Base-by-base conservation (phyloP, 2,888 invertebrate genomes). In the Thereva nobilitata region DNA sequence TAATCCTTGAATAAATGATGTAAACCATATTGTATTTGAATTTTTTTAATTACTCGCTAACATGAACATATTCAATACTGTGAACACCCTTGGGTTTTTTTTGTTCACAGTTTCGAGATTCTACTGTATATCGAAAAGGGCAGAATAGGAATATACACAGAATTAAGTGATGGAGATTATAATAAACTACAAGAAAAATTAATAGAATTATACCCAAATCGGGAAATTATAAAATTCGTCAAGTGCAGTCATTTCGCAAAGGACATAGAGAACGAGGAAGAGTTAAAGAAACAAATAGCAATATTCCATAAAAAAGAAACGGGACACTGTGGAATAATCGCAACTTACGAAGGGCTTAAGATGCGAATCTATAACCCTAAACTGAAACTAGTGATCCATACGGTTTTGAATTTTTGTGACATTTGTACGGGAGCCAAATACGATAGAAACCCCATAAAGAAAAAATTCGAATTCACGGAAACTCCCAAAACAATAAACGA, bases 401-500 rank as follows among this genome's bases (percentile, higher is more conserved):
- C 42, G 7, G 8, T 42, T 42, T 23, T 23, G 23, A 23, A 23
- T 23, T 23, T 1, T 23, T 23, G 23, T 23, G 23, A 23, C 23
- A 23, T 23, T 23, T 23, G 23, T 23, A 23, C 23, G 23, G 23
- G 23, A 23, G 23, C 23, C 23, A 23, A 23, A 23, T 23, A 23
- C 2, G 23, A 23, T 23, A 23, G 23, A 23, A 8, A 47, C 4
- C 67, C 67, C 4, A 67, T 67, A 3, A 64, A 67, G 40, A 55
- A 12, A 4, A 66, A 56, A 42, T 68, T 66, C 42, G 34, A 38
- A 3, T 35, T 61, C 37, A 64, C 64, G 1, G 64, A 64, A 40
- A 68, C 61, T 3, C 42, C 65, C 40, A 12, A 47, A 10, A 42
- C 59, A 2, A 66, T 8, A 5, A 61, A 68, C 40, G 47, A 37